Percentiles rank a stretch among this genome's conserved stretches.
These are phyloP conservation scores for Diloba caeruleocephala DNA, from an alignment of 2,888 invertebrate species.

Conservation along the genomic window DNA sequence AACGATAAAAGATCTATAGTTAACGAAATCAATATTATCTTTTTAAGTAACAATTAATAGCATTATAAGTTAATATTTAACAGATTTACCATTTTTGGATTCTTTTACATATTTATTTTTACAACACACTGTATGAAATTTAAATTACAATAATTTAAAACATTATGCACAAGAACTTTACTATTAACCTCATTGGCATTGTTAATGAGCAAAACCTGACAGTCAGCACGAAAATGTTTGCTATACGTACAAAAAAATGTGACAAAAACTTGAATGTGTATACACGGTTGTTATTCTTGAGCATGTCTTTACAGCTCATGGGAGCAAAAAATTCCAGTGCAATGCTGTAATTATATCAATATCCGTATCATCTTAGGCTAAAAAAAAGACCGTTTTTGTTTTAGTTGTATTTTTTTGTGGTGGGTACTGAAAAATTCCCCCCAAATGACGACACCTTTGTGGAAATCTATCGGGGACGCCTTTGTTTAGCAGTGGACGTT, in stretches of 20 bases:
- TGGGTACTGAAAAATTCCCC: no score
- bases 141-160: slow-evolving; percentile 33
- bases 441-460: no score
- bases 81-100: no score
- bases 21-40: no score
- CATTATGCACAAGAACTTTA: slow-evolving; percentile 52
- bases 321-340: neutral
- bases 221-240: slow-evolving; percentile 33
- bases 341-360: neutral
- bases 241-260: slow-evolving; percentile 14
- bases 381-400: no score
- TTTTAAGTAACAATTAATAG: no score
- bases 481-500: no score
- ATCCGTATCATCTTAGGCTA: no score
- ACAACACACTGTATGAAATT: slow-evolving; percentile 52
- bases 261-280: slow-evolving; percentile 4
- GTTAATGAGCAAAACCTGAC: slow-evolving; percentile 56
- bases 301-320: slow-evolving; percentile 6
- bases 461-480: no score
- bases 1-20: no score
- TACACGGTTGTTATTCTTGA: slow-evolving; percentile 5
- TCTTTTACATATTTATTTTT: neutral
- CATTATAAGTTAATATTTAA: no score
- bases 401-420: no score
- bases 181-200: slow-evolving; percentile 62